Percentiles rank a stretch among this genome's conserved stretches.
Conservation (phyloP, 2,888 invertebrate species). For the Plebejus melissa region DNA sequence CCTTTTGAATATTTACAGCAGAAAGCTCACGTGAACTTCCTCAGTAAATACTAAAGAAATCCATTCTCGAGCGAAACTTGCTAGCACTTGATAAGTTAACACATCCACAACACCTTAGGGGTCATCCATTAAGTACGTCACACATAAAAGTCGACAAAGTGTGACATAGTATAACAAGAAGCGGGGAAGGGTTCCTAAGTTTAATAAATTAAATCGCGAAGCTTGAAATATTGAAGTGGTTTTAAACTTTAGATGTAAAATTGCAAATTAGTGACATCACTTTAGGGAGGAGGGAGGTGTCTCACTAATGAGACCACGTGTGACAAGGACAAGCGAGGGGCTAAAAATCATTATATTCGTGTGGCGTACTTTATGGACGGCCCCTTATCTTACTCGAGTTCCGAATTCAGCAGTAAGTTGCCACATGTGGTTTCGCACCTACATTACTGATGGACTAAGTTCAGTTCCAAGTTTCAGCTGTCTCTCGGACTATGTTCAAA, state of each 20-base stretch:
- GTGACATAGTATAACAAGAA: neutral
- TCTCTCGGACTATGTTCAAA: neutral
- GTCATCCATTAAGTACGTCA: neutral
- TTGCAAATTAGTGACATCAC: neutral
- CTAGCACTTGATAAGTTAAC: constrained; percentile 4
- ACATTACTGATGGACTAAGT: neutral
- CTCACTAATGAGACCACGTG: neutral
- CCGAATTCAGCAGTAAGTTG: neutral
- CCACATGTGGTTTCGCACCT: constrained; percentile 5
- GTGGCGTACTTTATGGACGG: neutral
- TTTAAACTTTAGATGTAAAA: neutral
- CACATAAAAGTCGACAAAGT: neutral
- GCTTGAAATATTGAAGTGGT: no score
- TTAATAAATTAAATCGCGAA: no score
- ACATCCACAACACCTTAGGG: neutral
- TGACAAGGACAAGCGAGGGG: neutral
- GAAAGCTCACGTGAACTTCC: neutral
- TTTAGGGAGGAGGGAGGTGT: neutral
- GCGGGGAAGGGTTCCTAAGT: no score
- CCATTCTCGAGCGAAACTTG: neutral
- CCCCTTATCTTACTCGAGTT: neutral
- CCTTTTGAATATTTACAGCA: neutral
- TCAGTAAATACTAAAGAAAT: constrained; percentile 6
- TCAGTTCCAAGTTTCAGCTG: constrained; percentile 1
- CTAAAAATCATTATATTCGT: neutral